These are phyloP conservation scores for Zaprionus vittiger DNA, from an alignment of 1,140 invertebrate genomes.

Conservation along the genomic window DNA sequence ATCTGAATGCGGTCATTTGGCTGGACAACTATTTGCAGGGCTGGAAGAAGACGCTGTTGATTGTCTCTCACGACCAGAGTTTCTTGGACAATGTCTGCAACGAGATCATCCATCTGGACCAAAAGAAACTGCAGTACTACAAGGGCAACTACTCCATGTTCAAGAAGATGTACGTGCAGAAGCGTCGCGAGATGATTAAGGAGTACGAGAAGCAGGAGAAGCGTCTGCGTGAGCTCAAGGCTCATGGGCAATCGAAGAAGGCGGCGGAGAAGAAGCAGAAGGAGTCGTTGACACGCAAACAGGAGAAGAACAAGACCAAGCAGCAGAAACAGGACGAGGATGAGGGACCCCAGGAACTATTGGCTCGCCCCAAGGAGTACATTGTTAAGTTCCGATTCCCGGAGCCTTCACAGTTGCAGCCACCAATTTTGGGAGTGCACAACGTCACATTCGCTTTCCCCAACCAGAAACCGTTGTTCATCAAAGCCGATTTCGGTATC, in stretches of 20 bases:
- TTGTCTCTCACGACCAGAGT: slow-evolving; percentile 99
- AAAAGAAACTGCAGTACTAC: slow-evolving; percentile 97
- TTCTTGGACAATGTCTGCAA: slow-evolving; percentile 99
- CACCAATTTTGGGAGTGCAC: slow-evolving; percentile 97
- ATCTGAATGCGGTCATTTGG: slow-evolving; percentile 99
- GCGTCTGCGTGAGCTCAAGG: slow-evolving; percentile 96
- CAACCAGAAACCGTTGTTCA: slow-evolving; percentile 92
- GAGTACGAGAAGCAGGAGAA: slow-evolving; percentile 99
- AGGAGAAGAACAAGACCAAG: slow-evolving; percentile 94
- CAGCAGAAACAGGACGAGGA: slow-evolving; percentile 92
- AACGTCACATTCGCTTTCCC: slow-evolving; percentile 94
- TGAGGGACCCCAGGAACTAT: slow-evolving; percentile 92
- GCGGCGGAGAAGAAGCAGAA: slow-evolving; percentile 97
- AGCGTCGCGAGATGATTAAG: slow-evolving; percentile 97
- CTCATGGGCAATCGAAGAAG: slow-evolving; percentile 97
- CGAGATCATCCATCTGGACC: slow-evolving; percentile 98
- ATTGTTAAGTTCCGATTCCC: slow-evolving; percentile 99
- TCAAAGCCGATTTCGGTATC: slow-evolving; percentile 96
- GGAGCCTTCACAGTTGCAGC: slow-evolving; percentile 96
- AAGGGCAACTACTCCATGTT: slow-evolving; percentile 99
- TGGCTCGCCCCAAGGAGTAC: slow-evolving; percentile 96
- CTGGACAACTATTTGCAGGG: slow-evolving; percentile 98
- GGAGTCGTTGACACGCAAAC: slow-evolving; percentile 95
- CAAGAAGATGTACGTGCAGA: slow-evolving; percentile 99
- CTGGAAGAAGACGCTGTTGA: slow-evolving; percentile 98